Evolutionary conservation across 2,888 invertebrate species (phyloP), one percentile per base, ranked within the genome.

Genomic region (Trissonchulus latispiculum): DNA sequence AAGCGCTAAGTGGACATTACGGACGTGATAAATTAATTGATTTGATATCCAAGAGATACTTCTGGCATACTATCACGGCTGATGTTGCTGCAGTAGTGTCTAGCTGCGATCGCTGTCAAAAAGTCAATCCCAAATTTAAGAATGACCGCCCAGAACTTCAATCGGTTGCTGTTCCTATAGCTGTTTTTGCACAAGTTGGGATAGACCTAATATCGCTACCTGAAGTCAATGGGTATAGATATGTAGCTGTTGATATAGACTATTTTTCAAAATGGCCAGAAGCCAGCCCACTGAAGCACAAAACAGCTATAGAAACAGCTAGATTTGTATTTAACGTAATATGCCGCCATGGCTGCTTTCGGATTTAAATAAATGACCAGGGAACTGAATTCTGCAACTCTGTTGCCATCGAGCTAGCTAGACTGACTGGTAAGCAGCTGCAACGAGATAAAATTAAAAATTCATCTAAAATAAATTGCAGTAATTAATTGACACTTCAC

Each of bases 31-130:
- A n/a, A n/a, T n/a, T n/a, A n/a, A n/a, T n/a, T n/a, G n/a, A n/a
- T n/a, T n/a, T n/a, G n/a, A n/a, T n/a, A n/a, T n/a, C n/a, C n/a
- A n/a, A n/a, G n/a, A n/a, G n/a, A n/a, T n/a, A n/a, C n/a, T n/a
- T n/a, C n/a, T n/a, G n/a, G n/a, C n/a, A n/a, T n/a, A n/a, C n/a
- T n/a, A n/a, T n/a, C n/a, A n/a, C n/a, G n/a, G n/a, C n/a, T n/a
- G n/a, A n/a, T n/a, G n/a, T n/a, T n/a, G n/a, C n/a, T n/a, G n/a
- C n/a, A n/a, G n/a, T n/a, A n/a, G n/a, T n/a, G n/a, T n/a, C n/a
- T n/a, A n/a, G n/a, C n/a, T n/a, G 59, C n/a, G 59, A 59, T 59
- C 59, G 59, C 59, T 59, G 59, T n/a, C 59, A 59, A n/a, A 59
- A 18, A 59, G 59, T 59, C 18, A 59, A 59, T 59, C 18, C 59